Evolutionary conservation across 2,888 invertebrate species (phyloP), one percentile per base, ranked within the genome.

Genomic region (Spodoptera exigua): DNA sequence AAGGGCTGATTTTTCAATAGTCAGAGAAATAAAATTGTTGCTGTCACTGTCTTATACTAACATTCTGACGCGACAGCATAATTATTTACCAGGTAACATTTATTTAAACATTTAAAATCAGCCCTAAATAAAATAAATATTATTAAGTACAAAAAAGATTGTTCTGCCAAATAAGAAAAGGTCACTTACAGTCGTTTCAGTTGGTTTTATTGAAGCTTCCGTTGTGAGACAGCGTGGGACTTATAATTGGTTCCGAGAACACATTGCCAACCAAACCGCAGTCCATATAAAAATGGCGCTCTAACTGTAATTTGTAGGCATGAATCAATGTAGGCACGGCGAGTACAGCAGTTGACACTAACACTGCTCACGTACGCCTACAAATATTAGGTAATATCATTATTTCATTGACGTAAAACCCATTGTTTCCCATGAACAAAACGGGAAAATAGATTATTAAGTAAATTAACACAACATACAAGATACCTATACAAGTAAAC

Each of bases 361-460:
- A 14, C 37, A 11, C 46, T 18, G 37, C 21, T 34, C 34, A 55
- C 35, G 35, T 36, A 37, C n/a, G 12, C 27, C 18, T n/a, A 34
- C 18, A 40, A 18, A 37, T 41, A 12, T 55, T 55, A 41, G 59
- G 64, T 52, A 55, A 68, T 43, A 39, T 64, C 32, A 51, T 52
- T 52, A 64, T 46, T 45, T 52, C 54, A 69, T 69, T 69, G 68
- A 69, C 68, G 69, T 40, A 68, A 58, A 27, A 43, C 3, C 47
- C 36, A 64, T 69, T 60, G 64, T 69, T 64, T 40, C 12, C 18
- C 27, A 55, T 64, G 59, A 69, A 63, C 68, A 59, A 45, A 55
- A 63, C 34, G 12, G 54, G 68, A 63, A 48, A 68, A 58, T 37
- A 46, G 37, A 9, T 36, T 17, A 40, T 37, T 49, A 56, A 35